Evolutionary conservation across 2,888 invertebrate species (phyloP), one percentile per base, ranked within the genome.

Genomic region (Agrochola litura): DNA sequence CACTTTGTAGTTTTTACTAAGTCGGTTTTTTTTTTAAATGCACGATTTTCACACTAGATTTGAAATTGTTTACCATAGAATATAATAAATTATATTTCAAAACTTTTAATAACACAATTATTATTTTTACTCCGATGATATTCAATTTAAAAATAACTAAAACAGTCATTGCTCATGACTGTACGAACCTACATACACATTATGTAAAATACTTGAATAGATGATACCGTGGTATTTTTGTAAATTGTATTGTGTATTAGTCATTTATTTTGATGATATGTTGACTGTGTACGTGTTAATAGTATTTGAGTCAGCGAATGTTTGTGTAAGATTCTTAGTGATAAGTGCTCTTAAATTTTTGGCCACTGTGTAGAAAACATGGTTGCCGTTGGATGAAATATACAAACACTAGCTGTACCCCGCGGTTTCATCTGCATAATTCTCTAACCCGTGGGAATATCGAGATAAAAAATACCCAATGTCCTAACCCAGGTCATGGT

Each of bases 141-240:
- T 22, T 52, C 8, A 52, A 58, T 19, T 37, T 60, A n/a, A 76
- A 76, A 77, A 66, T 77, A 76, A 16, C 46, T 22, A n/a, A 65
- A 37, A 41, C 65, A 76, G 10, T 66, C 66, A 78, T 67, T 19
- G 41, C 16, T 30, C 22, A 63, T 77, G 77, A 79, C 61, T 71
- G 14, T 41, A 69, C 49, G 2, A 16, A 43, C 6, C 2, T 25
- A 37, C 22, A 6, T 14, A 54, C 9, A 54, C 2, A 60, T 54
- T 78, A 68, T 37, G 37, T 69, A 63, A 78, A 77, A 54, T 60
- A 79, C 46, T 49, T 41, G 6, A 79, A 54, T 54, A 56, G 1
- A 3, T 71, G 54, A 46, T 14, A 19, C n/a, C 19, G 16, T 37
- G 37, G 37, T 63, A 56, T 69, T 69, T 54, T 25, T 54, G 12